A percentile compares a stretch with the other conserved stretches of the same genome.
Evolutionary conservation across 2,797 vertebrate species (phyloP).

Genomic region (Thamnophis elegans): DNA sequence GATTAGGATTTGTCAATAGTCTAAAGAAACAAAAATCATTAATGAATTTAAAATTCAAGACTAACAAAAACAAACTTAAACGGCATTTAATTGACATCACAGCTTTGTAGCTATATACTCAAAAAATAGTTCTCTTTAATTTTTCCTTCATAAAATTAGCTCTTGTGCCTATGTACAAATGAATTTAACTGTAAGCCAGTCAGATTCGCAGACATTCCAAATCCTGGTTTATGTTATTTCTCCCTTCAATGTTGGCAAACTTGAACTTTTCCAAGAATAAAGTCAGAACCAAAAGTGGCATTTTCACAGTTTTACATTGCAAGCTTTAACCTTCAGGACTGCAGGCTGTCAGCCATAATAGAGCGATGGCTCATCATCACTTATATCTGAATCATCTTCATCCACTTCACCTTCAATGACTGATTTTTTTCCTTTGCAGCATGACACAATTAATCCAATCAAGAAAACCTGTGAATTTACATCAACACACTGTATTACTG

Average conservation of each 20-base stretch:
- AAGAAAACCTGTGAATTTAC: conserved; percentile 84
- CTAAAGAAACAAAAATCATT: conserved; percentile 36
- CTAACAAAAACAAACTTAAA: conserved; percentile 49
- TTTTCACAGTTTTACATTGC: conserved; percentile 25
- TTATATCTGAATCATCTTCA: conserved; percentile 92
- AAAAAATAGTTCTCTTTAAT: conserved; percentile 54
- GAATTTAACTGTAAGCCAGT: conserved; percentile 53
- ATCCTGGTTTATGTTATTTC: conserved; percentile 49
- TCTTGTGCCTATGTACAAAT: conserved; percentile 54
- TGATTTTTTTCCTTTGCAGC: conserved; percentile 96
- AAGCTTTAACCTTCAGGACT: conserved; percentile 25
- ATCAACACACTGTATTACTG: conserved; percentile 34
- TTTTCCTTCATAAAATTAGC: conserved; percentile 50
- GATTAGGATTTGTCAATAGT: conserved; percentile 40
- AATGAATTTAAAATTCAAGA: conserved; percentile 52
- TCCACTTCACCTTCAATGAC: conserved; percentile 95
- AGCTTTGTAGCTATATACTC: conserved; percentile 45
- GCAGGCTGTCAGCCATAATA: conserved; percentile 62
- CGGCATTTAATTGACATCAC: conserved; percentile 37
- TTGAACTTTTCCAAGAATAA: background rate
- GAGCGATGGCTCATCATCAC: conserved; percentile 85
- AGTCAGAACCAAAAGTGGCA: conserved; percentile 15
- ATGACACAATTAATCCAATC: conserved; percentile 89
- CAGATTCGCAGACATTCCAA: conserved; percentile 49
- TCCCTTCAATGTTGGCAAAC: conserved; percentile 7